Percentiles rank a stretch among this genome's conserved stretches.
These are phyloP conservation scores for Myotis vivesi DNA, from an alignment of 2,797 vertebrate genomes.

Conservation along the genomic window DNA sequence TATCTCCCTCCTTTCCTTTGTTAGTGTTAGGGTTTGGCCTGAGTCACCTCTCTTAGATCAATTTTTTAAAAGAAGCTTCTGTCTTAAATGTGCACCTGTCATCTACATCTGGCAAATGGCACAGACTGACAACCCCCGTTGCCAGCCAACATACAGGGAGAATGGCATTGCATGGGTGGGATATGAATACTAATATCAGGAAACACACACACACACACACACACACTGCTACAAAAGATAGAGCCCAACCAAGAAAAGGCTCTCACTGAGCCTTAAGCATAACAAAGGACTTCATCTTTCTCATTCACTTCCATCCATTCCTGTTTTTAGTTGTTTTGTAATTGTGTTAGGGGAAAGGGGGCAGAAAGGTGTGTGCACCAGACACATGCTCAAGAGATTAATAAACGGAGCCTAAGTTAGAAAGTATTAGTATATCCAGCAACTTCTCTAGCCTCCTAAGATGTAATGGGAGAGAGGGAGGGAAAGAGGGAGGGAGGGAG, in stretches of 20 bases:
- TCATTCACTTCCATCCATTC: conserved; percentile 19
- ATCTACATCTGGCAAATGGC: neutral
- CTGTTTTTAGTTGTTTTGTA: conserved; percentile 34
- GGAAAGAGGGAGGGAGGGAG: neutral
- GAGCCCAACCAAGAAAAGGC: neutral
- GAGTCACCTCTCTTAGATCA: no score
- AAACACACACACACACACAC: conserved; percentile 7
- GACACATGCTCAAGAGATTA: conserved; percentile 48
- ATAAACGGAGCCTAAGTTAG: conserved; percentile 47
- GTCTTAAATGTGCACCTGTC: neutral
- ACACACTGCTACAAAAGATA: neutral
- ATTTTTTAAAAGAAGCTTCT: neutral
- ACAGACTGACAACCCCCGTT: neutral
- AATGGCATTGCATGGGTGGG: neutral
- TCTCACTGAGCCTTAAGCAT: neutral
- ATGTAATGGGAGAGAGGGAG: neutral
- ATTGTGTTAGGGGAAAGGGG: neutral
- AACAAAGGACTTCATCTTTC: conserved; percentile 9
- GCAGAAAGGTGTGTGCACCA: neutral
- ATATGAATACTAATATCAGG: conserved; percentile 49
- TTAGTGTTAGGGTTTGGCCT: no score
- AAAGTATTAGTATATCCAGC: conserved; percentile 28
- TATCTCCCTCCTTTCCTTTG: no score
- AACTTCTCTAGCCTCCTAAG: conserved; percentile 44
- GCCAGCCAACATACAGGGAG: neutral